Conservation (phyloP, 2,888 invertebrate genomes). For the Macrophya alboannulata region DNA sequence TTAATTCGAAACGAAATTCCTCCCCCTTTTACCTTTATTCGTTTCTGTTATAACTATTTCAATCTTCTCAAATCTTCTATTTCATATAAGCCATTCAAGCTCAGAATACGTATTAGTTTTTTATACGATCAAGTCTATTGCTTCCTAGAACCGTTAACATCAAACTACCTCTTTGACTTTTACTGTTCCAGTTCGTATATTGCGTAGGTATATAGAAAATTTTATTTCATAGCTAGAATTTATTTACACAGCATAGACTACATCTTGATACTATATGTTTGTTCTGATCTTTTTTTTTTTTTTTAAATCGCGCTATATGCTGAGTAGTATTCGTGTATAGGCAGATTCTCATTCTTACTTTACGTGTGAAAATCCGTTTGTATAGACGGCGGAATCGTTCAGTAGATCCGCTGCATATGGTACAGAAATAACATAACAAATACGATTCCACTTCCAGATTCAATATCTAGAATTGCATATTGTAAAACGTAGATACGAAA, state of each 20-base stretch:
- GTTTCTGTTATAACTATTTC: constrained; percentile 58
- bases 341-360: neutral
- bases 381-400: neutral
- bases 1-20: constrained; percentile 18
- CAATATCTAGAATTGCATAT: neutral
- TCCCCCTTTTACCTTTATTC: constrained; percentile 55
- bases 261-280: constrained; percentile 12
- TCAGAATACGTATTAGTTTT: neutral
- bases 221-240: neutral
- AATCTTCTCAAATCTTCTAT: constrained; percentile 1
- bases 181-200: neutral
- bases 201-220: neutral
- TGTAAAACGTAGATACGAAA: neutral
- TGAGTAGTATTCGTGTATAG: neutral
- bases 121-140: neutral
- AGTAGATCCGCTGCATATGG: neutral
- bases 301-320: neutral
- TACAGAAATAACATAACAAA: constrained; percentile 28
- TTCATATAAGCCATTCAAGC: constrained; percentile 4
- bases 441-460: constrained; percentile 22
- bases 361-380: neutral
- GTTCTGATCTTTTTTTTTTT: neutral
- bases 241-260: neutral
- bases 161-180: neutral
- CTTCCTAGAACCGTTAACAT: neutral